Percentiles rank a stretch among this genome's conserved stretches.
These are phyloP conservation scores for Glaucidium brasilianum DNA, from an alignment of 2,113 vertebrate species.

Conservation along the genomic window DNA sequence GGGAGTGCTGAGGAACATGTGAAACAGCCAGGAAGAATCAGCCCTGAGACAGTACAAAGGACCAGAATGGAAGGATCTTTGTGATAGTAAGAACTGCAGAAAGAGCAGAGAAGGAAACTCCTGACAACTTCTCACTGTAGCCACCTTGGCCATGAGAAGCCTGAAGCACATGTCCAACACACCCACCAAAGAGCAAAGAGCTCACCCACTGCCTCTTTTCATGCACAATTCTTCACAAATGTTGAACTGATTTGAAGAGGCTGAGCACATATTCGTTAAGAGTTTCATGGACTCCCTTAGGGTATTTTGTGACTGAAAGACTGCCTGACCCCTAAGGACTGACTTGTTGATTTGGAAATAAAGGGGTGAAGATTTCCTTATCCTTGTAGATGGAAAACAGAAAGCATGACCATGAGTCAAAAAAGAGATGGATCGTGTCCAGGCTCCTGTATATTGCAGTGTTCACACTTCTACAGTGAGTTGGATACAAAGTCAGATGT, in stretches of 20 bases:
- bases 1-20: not conserved
- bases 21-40: not conserved
- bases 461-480: not conserved
- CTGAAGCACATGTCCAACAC: not conserved
- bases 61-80: not conserved
- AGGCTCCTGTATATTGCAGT: not conserved
- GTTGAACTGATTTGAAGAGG: not conserved
- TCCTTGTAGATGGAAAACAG: not conserved
- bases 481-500: not conserved
- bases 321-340: not conserved
- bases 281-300: not conserved
- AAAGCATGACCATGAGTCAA: not conserved
- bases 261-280: not conserved
- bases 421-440: not conserved
- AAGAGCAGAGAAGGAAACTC: not conserved
- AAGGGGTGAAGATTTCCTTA: not conserved
- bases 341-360: not conserved
- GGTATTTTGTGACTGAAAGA: not conserved
- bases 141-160: not conserved
- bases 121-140: not conserved
- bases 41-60: not conserved
- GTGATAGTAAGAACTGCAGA: not conserved
- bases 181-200: not conserved
- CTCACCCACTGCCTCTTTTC: not conserved
- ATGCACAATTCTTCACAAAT: not conserved